A percentile compares a stretch with the other conserved stretches of the same genome.
phyloP scores from a whole-genome alignment of 2,888 invertebrate species.

The Dicranocentrus wangi region DNA sequence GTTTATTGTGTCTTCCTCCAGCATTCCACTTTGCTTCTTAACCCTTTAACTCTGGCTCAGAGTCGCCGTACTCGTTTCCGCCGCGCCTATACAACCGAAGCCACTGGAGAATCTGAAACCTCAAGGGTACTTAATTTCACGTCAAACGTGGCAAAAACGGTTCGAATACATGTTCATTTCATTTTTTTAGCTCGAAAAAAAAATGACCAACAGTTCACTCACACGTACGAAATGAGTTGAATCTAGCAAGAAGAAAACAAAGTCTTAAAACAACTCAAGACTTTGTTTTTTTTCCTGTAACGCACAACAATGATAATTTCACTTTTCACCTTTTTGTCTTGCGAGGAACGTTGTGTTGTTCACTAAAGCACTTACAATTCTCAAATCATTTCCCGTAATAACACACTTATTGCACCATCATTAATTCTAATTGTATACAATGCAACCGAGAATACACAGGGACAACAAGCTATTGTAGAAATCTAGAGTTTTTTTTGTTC shows the following conservation, averaged over 20 bases:
- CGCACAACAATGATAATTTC: background rate
- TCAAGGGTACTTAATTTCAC: slow-evolving; percentile 73
- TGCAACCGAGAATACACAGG: no score
- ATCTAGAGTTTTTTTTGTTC: no score
- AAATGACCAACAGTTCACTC: no score
- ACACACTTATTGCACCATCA: no score
- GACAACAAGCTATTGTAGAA: no score
- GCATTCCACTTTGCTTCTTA: slow-evolving; percentile 86
- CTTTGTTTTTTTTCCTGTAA: background rate
- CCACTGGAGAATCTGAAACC: slow-evolving; percentile 71
- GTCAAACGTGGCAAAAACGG: slow-evolving; percentile 73
- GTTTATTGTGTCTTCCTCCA: slow-evolving; percentile 61
- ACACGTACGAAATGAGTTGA: no score
- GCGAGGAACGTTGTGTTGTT: no score
- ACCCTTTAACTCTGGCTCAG: slow-evolving; percentile 88
- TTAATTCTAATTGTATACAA: no score
- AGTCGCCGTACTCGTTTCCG: slow-evolving; percentile 88
- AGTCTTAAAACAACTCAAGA: background rate
- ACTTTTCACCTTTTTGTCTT: no score
- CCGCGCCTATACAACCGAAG: slow-evolving; percentile 83
- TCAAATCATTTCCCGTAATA: no score
- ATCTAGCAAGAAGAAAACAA: background rate
- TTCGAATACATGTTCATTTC: slow-evolving; percentile 68
- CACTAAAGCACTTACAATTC: no score
- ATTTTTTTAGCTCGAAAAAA: no score